Evolutionary conservation across 2,888 invertebrate genomes (phyloP), one percentile per base, ranked within the genome.

Genomic region (Pediacus dermestoides): DNA sequence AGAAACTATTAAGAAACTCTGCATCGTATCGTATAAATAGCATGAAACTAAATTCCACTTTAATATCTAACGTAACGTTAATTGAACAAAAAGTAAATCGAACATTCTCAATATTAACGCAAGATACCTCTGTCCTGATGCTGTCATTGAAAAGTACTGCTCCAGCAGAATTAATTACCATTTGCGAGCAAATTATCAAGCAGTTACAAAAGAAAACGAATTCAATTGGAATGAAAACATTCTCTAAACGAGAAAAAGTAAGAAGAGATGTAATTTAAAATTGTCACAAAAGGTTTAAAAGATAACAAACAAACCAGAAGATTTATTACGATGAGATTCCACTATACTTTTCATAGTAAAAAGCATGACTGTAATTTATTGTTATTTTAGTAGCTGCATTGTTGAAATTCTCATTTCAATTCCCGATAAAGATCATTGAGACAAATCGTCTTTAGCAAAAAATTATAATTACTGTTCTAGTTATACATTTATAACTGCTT

Each of bases 251-350:
- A n/a, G 4, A 15, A 33, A 10, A 28, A 41, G 27, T 18, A 33
- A 28, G 31, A 32, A 40, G 30, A 37, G 34, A 30, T 30, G 37
- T 31, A 38, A 42, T 42, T 42, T 42, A 38, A 37, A 37, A 42
- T 37, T 42, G 42, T 42, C 42, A 33, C 42, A 38, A 34, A 30
- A 37, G 34, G 30, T 42, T 38, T 26, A 39, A 39, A 34, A 38
- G 38, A 38, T 38, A 34, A 34, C 34, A 34, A 39, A 39, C 39
- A 39, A 39, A 39, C 14, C 25, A 30, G 34, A 37, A 42, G 42
- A 42, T 42, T 42, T 42, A 42, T 42, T 23, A 25, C 14, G 18
- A 12, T 13, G 22, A 30, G 33, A 31, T 37, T 27, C 25, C 30
- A 31, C 15, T 11, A 13, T 4, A 23, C 23, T 23, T 10, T 28